Conservation (phyloP, 2,888 invertebrate species). For the Drosophila macrospina region DNA sequence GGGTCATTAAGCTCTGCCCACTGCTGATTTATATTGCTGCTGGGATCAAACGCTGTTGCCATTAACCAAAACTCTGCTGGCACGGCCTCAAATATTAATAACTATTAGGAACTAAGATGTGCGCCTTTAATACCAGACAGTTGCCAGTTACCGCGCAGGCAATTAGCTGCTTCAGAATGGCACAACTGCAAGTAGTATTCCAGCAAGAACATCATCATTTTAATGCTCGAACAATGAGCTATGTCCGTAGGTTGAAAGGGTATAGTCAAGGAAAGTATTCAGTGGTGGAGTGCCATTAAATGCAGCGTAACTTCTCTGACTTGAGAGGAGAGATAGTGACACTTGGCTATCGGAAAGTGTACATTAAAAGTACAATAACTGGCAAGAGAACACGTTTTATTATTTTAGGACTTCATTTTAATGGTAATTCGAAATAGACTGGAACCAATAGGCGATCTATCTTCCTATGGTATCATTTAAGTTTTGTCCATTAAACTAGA, state of each 20-base stretch:
- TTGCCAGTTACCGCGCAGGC: conserved; percentile 19
- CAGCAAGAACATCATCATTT: background rate
- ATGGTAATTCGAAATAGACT: too few species aligned
- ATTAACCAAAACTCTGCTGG: conserved; percentile 59
- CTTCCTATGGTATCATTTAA: too few species aligned
- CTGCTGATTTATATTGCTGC: conserved; percentile 69
- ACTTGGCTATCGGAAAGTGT: too few species aligned
- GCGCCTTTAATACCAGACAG: conserved; percentile 66
- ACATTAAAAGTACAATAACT: background rate
- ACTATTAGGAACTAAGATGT: conserved; percentile 56
- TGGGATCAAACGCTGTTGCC: conserved; percentile 65
- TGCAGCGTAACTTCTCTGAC: too few species aligned
- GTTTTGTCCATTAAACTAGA: too few species aligned
- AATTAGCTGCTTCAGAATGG: conserved; percentile 58
- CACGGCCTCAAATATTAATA: conserved; percentile 45
- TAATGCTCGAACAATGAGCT: background rate
- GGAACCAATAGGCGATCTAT: too few species aligned
- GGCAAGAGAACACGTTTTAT: too few species aligned
- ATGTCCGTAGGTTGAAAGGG: too few species aligned
- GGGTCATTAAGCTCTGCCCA: conserved; percentile 48
- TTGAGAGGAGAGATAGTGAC: too few species aligned
- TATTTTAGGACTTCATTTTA: too few species aligned
- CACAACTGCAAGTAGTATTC: conserved; percentile 42
- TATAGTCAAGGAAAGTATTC: too few species aligned
- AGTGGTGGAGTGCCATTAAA: too few species aligned